Evolutionary conservation across 2,888 invertebrate species (phyloP), one percentile per base, ranked within the genome.

Genomic region (Branchipolynoe longqiensis): DNA sequence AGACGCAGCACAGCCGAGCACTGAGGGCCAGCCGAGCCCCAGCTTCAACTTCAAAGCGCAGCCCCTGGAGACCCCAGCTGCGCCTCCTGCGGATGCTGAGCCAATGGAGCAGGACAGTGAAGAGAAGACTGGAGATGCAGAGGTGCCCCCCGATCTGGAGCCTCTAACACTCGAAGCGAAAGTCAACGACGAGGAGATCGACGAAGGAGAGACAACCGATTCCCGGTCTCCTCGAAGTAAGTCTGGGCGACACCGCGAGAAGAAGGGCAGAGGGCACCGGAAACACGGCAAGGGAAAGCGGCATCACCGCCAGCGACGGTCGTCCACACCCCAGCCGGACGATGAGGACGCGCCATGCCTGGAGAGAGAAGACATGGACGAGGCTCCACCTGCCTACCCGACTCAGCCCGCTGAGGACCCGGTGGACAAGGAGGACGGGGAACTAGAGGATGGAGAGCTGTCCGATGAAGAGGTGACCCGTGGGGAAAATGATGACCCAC

Each of bases 381-480:
- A 78, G 54, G 48, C 18, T 6, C 48, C 78, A 1, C n/a, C 3
- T 8, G 28, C 25, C 41, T 56, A 58, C 25, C 8, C 8, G 8
- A 12, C 18, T 14, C 36, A 40, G n/a, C 4, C 8, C 31, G 40
- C 48, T 40, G 41, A 12, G 18, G 33, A 54, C 28, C 56, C 18
- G 40, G 84, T 22, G 18, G 73, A 83, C 48, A 48, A 82, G 33
- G 88, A 88, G 62, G 87, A 87, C 54, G 88, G 87, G 31, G 88
- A 88, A 54, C 48, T 88, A 83, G 88, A 88, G 69, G 88, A 88
- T 40, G 88, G 88, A 28, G 88, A 88, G 48, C 40, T 87, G 6
- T 86, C 86, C 48, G 88, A 88, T 62, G 86, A 83, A 6, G 87
- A 83, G 18, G 83, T 22, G n/a, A n/a, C n/a, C n/a, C n/a, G n/a